Evolutionary conservation across 2,888 invertebrate genomes (phyloP).

Genomic region (Drosophila paramelanica): DNA sequence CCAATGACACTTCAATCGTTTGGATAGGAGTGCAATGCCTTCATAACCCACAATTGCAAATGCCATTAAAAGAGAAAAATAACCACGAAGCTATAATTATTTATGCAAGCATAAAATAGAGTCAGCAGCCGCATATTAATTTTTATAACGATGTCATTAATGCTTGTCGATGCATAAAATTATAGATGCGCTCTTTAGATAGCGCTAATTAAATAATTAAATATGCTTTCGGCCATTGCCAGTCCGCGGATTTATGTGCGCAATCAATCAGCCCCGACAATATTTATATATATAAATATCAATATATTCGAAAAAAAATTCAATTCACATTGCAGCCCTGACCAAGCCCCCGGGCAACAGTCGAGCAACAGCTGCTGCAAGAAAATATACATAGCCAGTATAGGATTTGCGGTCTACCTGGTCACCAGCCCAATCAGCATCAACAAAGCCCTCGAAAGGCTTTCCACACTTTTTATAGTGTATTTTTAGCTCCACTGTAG

Average conservation of each 20-base stretch:
- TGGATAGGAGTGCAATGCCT: constrained; percentile 5
- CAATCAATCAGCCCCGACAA: constrained; percentile 70
- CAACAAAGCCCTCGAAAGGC: no score
- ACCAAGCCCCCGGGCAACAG: constrained; percentile 4
- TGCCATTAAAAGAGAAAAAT: neutral
- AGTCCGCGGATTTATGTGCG: constrained; percentile 63
- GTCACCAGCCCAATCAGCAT: no score
- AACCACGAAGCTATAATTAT: constrained; percentile 34
- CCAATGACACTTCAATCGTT: constrained; percentile 6
- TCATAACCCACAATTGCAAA: constrained; percentile 12
- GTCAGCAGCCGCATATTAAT: constrained; percentile 64
- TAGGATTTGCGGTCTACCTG: no score
- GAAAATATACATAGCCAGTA: no score
- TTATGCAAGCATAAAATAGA: constrained; percentile 31
- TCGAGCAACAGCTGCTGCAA: constrained; percentile 34
- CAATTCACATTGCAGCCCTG: constrained; percentile 7
- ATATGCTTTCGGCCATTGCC: constrained; percentile 70
- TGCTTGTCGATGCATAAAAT: constrained; percentile 79
- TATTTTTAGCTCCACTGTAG: no score
- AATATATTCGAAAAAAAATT: neutral
- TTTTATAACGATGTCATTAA: constrained; percentile 69
- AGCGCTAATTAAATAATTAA: constrained; percentile 82
- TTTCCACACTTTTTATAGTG: no score
- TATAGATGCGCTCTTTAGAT: constrained; percentile 77
- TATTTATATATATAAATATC: constrained; percentile 31